Evolutionary conservation across 2,888 invertebrate genomes (phyloP).

Genomic region (Aphodius sticticus): DNA sequence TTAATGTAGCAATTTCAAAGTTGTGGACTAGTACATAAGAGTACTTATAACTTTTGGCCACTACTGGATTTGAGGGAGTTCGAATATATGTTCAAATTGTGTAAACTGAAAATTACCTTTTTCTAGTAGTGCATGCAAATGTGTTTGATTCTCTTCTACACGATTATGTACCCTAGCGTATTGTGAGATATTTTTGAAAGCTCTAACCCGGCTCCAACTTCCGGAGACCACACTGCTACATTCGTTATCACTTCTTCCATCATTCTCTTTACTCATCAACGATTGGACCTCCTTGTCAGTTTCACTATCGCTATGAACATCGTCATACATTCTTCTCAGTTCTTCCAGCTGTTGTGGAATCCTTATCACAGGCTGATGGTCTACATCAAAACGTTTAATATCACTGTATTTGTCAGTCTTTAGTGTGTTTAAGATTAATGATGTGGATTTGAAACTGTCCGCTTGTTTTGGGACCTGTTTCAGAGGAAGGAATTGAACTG

Average conservation of each 20-base stretch:
- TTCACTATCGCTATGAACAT: conserved; percentile 62
- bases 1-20: no score
- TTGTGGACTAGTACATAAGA: no score
- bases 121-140: conserved; percentile 54
- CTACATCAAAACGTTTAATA: conserved; percentile 29
- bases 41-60: not conserved
- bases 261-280: conserved; percentile 58
- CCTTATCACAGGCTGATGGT: conserved; percentile 33
- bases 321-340: conserved; percentile 58
- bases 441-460: conserved; percentile 59
- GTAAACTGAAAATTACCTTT: conserved; percentile 52
- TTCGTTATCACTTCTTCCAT: conserved; percentile 49
- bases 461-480: conserved; percentile 48
- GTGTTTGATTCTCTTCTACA: conserved; percentile 21
- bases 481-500: conserved; percentile 36
- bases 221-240: conserved; percentile 61
- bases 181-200: conserved; percentile 58
- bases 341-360: conserved; percentile 57
- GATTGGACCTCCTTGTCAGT: conserved; percentile 70
- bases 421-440: conserved; percentile 59
- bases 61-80: not conserved
- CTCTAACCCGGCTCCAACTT: conserved; percentile 67
- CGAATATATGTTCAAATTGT: conserved; percentile 8
- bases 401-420: conserved; percentile 44
- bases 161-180: conserved; percentile 36